Conservation (phyloP, 2,797 vertebrate species). For the Tapera naevia region DNA sequence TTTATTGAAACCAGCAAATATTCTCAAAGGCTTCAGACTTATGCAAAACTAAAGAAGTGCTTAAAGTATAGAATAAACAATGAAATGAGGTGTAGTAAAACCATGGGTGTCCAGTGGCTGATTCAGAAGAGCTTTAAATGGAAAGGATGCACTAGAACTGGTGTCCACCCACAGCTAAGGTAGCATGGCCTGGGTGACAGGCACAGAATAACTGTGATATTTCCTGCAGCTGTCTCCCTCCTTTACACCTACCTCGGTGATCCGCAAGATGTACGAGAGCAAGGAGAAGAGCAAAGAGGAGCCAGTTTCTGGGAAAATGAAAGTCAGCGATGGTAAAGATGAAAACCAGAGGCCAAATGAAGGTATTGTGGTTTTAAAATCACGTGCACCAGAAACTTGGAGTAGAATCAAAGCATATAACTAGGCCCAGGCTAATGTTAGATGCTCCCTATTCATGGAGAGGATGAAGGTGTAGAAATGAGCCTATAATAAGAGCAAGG, state of each 20-base stretch:
- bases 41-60: neutral
- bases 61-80: neutral
- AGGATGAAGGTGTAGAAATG: neutral
- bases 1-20: no score
- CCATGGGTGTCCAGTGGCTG: neutral
- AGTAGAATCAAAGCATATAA: neutral
- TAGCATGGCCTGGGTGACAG: neutral
- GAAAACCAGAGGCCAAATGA: slow-evolving; percentile 81
- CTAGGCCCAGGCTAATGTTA: neutral
- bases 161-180: neutral
- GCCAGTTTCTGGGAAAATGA: slow-evolving; percentile 72
- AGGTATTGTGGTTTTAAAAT: slow-evolving; percentile 76
- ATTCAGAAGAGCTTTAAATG: neutral
- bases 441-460: rapidly evolving
- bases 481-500: neutral
- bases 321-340: slow-evolving; percentile 83
- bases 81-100: neutral
- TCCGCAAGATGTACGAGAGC: slow-evolving; percentile 98
- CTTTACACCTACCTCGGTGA: slow-evolving; percentile 98
- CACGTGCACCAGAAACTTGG: neutral
- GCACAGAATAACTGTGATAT: neutral
- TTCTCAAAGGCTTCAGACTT: neutral
- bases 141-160: neutral
- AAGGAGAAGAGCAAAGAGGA: slow-evolving; percentile 97
- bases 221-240: slow-evolving; percentile 90